phyloP scores from a whole-genome alignment of 2,797 vertebrate genomes.

The Urocyon cinereoargenteus region DNA sequence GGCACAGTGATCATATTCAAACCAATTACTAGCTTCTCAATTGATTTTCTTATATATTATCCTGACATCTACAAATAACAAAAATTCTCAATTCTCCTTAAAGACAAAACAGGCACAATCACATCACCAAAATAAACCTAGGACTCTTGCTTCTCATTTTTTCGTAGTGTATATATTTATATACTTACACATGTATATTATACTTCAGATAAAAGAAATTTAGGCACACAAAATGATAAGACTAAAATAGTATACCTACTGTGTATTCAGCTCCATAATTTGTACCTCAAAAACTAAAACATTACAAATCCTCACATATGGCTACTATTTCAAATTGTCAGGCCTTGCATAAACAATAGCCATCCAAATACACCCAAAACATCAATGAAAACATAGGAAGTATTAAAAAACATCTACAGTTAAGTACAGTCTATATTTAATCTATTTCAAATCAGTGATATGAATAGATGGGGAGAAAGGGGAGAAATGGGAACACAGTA shows the following conservation, averaged over 20 bases:
- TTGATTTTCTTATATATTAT: neutral
- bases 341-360: neutral
- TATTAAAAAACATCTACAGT: neutral
- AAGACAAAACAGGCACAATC: neutral
- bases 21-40: neutral
- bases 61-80: neutral
- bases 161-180: neutral
- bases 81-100: neutral
- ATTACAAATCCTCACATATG: neutral
- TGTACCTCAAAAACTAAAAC: neutral
- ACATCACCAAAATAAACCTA: neutral
- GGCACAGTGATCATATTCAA: neutral
- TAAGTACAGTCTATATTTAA: neutral
- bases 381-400: neutral
- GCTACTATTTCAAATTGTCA: neutral
- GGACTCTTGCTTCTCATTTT: neutral
- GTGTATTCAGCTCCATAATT: neutral
- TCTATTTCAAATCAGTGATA: constrained; percentile 11
- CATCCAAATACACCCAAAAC: neutral
- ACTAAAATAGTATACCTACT: neutral
- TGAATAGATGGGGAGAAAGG: neutral
- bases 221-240: neutral
- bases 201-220: neutral
- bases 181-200: neutral
- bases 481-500: neutral